Evolutionary conservation across 2,113 vertebrate genomes (phyloP).

Genomic region (Elanus axillaris): DNA sequence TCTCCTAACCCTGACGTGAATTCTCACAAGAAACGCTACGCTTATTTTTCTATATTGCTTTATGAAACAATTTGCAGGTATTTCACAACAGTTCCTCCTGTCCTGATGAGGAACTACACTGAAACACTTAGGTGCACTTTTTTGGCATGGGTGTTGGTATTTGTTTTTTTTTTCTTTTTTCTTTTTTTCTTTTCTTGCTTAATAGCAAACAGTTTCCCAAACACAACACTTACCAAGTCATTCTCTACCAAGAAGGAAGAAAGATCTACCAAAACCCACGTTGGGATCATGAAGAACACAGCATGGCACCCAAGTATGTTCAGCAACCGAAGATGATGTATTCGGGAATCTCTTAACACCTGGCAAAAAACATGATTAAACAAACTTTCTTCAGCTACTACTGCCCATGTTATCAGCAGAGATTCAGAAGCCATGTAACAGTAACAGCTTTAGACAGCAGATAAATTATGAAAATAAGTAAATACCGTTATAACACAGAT

Average conservation of each 20-base stretch:
- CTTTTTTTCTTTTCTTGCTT: not conserved
- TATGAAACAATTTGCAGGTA: not conserved
- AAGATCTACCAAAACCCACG: constrained; percentile 94
- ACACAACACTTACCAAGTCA: constrained; percentile 82
- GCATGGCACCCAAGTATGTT: constrained; percentile 95
- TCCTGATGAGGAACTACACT: not conserved
- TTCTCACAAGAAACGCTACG: not conserved
- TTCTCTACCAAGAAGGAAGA: constrained; percentile 91
- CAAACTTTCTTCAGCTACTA: not conserved
- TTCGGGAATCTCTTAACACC: constrained; percentile 89
- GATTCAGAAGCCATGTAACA: not conserved
- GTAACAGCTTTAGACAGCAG: not conserved
- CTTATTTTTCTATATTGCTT: not conserved
- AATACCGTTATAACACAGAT: rapidly evolving
- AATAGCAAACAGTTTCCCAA: rapidly evolving
- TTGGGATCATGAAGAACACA: constrained; percentile 95
- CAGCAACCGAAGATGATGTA: constrained; percentile 91
- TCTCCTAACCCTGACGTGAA: not conserved
- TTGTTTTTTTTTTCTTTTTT: not conserved
- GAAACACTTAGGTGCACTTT: not conserved
- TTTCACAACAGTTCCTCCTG: constrained; percentile 19
- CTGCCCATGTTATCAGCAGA: rapidly evolving
- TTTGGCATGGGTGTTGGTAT: rapidly evolving
- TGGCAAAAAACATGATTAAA: constrained; percentile 28
- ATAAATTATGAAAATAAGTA: not conserved